Evolutionary conservation across 2,888 invertebrate species (phyloP).

Genomic region (Bimastos eiseni): DNA sequence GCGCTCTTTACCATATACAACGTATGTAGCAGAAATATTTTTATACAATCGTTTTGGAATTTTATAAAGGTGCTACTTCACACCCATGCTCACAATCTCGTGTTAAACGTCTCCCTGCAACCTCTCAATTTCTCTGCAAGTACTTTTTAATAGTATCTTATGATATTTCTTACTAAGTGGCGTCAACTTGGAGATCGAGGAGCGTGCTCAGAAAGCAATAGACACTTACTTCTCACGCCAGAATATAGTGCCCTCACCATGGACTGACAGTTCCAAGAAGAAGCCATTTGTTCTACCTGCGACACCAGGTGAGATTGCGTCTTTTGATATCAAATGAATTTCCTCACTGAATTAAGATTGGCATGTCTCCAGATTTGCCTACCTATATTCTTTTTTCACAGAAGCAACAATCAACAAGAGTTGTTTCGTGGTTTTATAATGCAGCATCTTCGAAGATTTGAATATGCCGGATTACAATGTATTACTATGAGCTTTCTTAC

Average conservation of each 20-base stretch:
- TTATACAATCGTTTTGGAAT: not conserved
- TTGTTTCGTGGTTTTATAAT: not conserved
- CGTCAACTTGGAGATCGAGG: constrained; percentile 51
- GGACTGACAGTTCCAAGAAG: constrained; percentile 44
- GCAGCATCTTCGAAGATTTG: not conserved
- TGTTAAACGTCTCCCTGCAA: not conserved
- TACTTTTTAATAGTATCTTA: not conserved
- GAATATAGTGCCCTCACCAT: constrained; percentile 56
- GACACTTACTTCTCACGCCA: constrained; percentile 54
- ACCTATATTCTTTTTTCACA: not conserved
- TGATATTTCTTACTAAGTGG: constrained; percentile 40
- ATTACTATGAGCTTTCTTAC: not conserved
- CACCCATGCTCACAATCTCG: not conserved
- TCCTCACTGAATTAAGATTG: not conserved
- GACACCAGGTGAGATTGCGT: constrained; percentile 39
- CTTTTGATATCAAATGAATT: not conserved
- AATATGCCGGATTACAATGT: not conserved
- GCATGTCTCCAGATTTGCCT: not conserved
- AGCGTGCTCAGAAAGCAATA: constrained; percentile 54
- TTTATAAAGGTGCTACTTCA: not conserved
- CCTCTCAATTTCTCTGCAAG: not conserved
- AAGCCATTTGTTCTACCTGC: constrained; percentile 32
- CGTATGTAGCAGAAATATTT: not conserved
- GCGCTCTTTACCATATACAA: not conserved
- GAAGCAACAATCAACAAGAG: not conserved